phyloP scores from a whole-genome alignment of 1,140 invertebrate genomes.

The Camponotus vicinus region DNA sequence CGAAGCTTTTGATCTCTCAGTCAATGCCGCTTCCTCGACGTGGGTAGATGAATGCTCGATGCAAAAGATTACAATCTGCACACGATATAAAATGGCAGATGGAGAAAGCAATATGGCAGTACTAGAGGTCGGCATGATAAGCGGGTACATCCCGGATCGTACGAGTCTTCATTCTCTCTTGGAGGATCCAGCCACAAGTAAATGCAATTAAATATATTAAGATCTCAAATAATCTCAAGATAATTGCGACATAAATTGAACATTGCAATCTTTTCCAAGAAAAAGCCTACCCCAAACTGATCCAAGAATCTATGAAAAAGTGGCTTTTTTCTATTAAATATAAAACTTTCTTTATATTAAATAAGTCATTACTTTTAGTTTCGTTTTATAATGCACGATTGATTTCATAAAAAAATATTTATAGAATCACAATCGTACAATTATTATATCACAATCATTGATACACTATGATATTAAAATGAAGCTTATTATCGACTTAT shows the following conservation, averaged over 20 bases:
- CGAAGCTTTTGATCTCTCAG: slow-evolving; percentile 83
- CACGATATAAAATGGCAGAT: slow-evolving; percentile 83
- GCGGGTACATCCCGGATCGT: slow-evolving; percentile 88
- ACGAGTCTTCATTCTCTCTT: slow-evolving; percentile 84
- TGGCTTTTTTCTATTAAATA: background rate
- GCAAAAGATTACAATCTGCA: slow-evolving; percentile 82
- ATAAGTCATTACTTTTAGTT: background rate
- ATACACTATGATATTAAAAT: too few relatives aligned
- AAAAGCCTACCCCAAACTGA: background rate
- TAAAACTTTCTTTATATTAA: background rate
- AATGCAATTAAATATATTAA: slow-evolving; percentile 60
- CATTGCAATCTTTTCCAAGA: background rate
- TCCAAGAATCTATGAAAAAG: background rate
- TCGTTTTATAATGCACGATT: background rate
- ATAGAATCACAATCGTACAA: background rate
- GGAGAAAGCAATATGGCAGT: slow-evolving; percentile 89
- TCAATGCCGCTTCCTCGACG: slow-evolving; percentile 75
- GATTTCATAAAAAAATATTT: slow-evolving; percentile 7
- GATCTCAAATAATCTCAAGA: background rate
- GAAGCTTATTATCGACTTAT: slow-evolving; percentile 5
- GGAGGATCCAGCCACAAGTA: slow-evolving; percentile 83
- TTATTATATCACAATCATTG: background rate
- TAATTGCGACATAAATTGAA: background rate
- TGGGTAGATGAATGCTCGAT: slow-evolving; percentile 81
- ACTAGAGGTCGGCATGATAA: slow-evolving; percentile 89